Percentiles rank a stretch among this genome's conserved stretches.
Evolutionary conservation across 2,888 invertebrate genomes (phyloP).

Genomic region (Dastarcus helophoroides): DNA sequence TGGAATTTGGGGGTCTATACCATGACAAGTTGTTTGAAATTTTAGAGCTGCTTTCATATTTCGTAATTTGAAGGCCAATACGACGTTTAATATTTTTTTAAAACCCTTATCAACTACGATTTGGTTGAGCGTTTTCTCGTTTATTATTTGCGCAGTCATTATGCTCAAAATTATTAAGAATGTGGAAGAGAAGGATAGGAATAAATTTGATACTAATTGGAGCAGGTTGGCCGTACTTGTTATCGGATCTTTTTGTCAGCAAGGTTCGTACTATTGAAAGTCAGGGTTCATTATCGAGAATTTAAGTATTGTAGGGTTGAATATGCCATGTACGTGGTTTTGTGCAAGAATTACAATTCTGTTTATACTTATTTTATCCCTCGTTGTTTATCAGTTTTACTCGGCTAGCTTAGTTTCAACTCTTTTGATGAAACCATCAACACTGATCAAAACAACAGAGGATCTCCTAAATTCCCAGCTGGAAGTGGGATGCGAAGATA

Average conservation of each 20-base stretch:
- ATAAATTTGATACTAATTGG: constrained; percentile 16
- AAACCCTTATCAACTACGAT: constrained; percentile 24
- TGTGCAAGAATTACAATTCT: too few species aligned
- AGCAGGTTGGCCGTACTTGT: constrained; percentile 21
- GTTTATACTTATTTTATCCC: too few species aligned
- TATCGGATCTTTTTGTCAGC: constrained; percentile 27
- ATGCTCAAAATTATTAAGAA: constrained; percentile 18
- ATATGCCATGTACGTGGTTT: too few species aligned
- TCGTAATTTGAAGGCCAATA: constrained; percentile 22
- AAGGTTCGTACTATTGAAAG: too few species aligned
- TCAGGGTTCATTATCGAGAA: too few species aligned
- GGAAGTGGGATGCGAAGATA: constrained; percentile 37
- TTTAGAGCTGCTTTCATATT: constrained; percentile 27
- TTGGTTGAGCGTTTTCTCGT: constrained; percentile 21
- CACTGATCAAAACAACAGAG: too few species aligned
- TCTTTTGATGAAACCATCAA: too few species aligned
- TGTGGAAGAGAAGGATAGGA: constrained; percentile 13
- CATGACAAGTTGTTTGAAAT: too few species aligned
- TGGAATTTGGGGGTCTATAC: too few species aligned
- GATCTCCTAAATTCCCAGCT: constrained; percentile 46
- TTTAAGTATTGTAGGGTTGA: too few species aligned
- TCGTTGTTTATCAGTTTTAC: too few species aligned
- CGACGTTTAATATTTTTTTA: constrained; percentile 25
- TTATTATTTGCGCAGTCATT: constrained; percentile 15
- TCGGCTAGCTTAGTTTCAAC: too few species aligned